A percentile compares a stretch with the other conserved stretches of the same genome.
Evolutionary conservation across 1,140 invertebrate genomes (phyloP).

Genomic region (Drosophila pachea): DNA sequence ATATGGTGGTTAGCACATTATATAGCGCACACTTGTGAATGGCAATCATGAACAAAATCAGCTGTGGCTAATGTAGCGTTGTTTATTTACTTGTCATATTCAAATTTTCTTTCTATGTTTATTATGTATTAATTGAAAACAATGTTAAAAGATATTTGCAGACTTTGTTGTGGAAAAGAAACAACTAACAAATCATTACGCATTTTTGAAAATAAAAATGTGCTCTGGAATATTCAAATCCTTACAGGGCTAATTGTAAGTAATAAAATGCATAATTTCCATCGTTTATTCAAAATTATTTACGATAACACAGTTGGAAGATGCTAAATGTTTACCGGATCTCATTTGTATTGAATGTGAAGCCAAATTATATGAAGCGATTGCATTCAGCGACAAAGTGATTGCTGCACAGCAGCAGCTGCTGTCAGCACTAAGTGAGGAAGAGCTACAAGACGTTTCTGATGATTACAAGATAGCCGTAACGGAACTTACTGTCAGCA

Average conservation of each 20-base stretch:
- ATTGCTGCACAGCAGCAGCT: slow-evolving; percentile 39
- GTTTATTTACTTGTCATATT: slow-evolving; percentile 6
- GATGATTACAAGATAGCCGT: slow-evolving; percentile 25
- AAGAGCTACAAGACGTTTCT: slow-evolving; percentile 30
- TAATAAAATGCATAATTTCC: background rate
- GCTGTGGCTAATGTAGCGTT: slow-evolving; percentile 8
- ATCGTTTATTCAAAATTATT: background rate
- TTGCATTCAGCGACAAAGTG: slow-evolving; percentile 41
- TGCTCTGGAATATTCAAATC: slow-evolving; percentile 43
- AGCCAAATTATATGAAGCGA: slow-evolving; percentile 28
- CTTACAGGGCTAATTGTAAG: slow-evolving; percentile 48
- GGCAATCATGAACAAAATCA: slow-evolving; percentile 9
- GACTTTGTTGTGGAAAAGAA: slow-evolving; percentile 36
- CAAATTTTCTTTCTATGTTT: slow-evolving; percentile 3
- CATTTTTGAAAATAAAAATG: slow-evolving; percentile 43
- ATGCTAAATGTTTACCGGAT: slow-evolving; percentile 34
- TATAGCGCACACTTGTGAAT: slow-evolving; percentile 8
- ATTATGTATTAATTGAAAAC: slow-evolving; percentile 6
- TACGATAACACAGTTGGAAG: slow-evolving; percentile 33
- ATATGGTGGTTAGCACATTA: slow-evolving; percentile 15
- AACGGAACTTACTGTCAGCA: slow-evolving; percentile 6
- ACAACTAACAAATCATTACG: slow-evolving; percentile 24
- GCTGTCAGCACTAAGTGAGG: slow-evolving; percentile 20
- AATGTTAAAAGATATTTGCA: slow-evolving; percentile 46
- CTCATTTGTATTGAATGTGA: slow-evolving; percentile 49